These are phyloP conservation scores for Notocelia uddmanniana DNA, from an alignment of 2,888 invertebrate species.

Conservation along the genomic window DNA sequence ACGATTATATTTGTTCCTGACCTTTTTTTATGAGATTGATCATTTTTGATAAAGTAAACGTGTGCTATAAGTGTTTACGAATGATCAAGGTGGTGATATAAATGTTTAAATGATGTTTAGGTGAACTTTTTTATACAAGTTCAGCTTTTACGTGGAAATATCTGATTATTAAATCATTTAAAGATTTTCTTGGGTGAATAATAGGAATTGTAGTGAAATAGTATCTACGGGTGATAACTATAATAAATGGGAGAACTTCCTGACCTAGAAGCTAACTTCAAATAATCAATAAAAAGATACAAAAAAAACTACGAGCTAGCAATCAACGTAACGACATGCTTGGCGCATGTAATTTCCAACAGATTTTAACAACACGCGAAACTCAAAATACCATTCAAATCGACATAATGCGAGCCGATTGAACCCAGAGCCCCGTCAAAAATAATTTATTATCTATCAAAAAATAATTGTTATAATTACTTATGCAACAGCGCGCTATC, in stretches of 20 bases:
- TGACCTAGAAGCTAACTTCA: too few species aligned
- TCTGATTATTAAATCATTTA: background rate
- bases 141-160: background rate
- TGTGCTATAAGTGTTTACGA: background rate
- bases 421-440: conserved; percentile 57
- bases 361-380: background rate
- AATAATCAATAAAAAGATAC: too few species aligned
- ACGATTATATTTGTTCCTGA: conserved; percentile 40
- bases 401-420: conserved; percentile 24
- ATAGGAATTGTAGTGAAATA: background rate
- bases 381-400: conserved; percentile 25
- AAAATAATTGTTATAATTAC: conserved; percentile 83
- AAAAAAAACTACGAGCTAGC: too few species aligned
- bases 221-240: too few species aligned
- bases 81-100: conserved; percentile 1
- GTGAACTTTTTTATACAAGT: background rate
- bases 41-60: conserved; percentile 20
- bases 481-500: conserved; percentile 76
- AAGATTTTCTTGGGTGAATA: background rate
- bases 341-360: background rate
- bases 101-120: background rate
- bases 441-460: conserved; percentile 83
- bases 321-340: background rate
- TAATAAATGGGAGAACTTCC: too few species aligned
- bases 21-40: conserved; percentile 26